Evolutionary conservation across 2,888 invertebrate genomes (phyloP).

Genomic region (Diaphora mendica): DNA sequence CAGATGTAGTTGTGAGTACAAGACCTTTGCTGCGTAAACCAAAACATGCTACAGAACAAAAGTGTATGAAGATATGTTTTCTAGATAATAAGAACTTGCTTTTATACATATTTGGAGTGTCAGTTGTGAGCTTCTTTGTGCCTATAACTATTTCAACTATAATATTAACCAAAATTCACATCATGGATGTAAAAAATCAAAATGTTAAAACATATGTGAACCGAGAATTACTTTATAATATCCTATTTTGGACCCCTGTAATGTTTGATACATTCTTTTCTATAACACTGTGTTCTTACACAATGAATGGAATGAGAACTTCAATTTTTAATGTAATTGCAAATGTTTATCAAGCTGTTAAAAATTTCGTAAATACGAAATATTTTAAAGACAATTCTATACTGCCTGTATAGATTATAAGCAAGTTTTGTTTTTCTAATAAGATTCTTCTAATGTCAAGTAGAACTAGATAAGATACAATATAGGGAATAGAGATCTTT

Average conservation of each 20-base stretch:
- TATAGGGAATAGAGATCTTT: neutral
- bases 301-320: constrained; percentile 69
- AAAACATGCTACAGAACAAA: constrained; percentile 52
- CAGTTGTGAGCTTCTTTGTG: constrained; percentile 75
- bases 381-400: constrained; percentile 75
- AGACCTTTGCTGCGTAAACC: constrained; percentile 56
- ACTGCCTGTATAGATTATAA: constrained; percentile 58
- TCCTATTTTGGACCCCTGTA: constrained; percentile 81
- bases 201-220: constrained; percentile 72
- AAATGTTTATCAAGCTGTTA: constrained; percentile 78
- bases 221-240: constrained; percentile 76
- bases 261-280: constrained; percentile 81
- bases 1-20: constrained; percentile 60
- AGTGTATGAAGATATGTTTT: constrained; percentile 76
- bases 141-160: constrained; percentile 77
- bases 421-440: constrained; percentile 5
- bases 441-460: neutral
- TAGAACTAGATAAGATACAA: too few relatives aligned
- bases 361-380: constrained; percentile 78
- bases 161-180: constrained; percentile 77
- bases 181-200: constrained; percentile 67
- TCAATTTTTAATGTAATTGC: constrained; percentile 77
- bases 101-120: constrained; percentile 72
- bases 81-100: constrained; percentile 73
- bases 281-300: constrained; percentile 73